Evolutionary conservation across 1,140 invertebrate genomes (phyloP).

Genomic region (Megalopta genalis): DNA sequence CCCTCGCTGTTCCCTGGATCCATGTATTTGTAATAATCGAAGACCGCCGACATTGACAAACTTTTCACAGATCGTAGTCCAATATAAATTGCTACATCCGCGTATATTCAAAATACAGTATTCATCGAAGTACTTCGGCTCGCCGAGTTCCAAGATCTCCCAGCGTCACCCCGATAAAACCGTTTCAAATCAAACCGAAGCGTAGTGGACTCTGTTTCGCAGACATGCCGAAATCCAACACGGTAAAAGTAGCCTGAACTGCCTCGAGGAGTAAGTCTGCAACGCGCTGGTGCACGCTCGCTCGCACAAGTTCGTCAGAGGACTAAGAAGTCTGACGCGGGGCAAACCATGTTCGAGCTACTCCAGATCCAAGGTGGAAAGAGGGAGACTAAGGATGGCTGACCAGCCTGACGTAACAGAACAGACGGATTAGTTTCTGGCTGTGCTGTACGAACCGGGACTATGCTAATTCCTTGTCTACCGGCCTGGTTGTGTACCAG

Average conservation of each 20-base stretch:
- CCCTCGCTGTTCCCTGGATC: neutral
- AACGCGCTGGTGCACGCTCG: constrained; percentile 46
- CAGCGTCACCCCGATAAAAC: neutral
- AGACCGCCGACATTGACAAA: neutral
- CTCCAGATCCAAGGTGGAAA: constrained; percentile 61
- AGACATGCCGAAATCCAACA: neutral
- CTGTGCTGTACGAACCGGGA: constrained; percentile 19
- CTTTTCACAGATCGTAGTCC: neutral
- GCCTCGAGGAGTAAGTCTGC: neutral
- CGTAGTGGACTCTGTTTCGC: neutral
- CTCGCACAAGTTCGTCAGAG: constrained; percentile 57
- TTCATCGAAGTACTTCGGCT: neutral
- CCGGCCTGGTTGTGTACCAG: neutral
- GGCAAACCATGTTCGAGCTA: constrained; percentile 62
- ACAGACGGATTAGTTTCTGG: constrained; percentile 73
- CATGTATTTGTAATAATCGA: too few species aligned
- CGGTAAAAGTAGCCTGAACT: neutral
- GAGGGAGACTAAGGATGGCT: constrained; percentile 74
- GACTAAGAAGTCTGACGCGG: constrained; percentile 70
- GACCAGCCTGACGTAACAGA: constrained; percentile 77
- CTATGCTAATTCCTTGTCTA: constrained; percentile 14
- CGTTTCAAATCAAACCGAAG: neutral
- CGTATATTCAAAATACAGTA: neutral
- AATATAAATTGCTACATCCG: neutral
- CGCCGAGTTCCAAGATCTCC: neutral